Base-by-base conservation (phyloP, 2,113 vertebrate species). In the Pygathrix nemaeus region DNA sequence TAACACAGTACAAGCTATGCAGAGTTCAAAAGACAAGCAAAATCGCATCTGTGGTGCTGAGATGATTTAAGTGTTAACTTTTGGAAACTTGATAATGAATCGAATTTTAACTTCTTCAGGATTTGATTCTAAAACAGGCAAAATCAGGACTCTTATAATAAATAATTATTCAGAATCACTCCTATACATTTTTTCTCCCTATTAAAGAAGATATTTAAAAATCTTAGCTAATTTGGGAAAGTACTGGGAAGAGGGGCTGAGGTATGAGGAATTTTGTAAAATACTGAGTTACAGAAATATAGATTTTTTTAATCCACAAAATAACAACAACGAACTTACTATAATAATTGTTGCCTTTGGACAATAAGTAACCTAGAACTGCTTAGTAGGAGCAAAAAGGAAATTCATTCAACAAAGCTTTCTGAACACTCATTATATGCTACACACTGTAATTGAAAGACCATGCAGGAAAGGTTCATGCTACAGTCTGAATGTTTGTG, bases 291-390 rank as follows among this genome's bases (percentile, higher is more conserved):
- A 52, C 5, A 18, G 48, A 84, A 18, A 75, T 27, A 38, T 52
- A 40, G 81, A 23, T n/a, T 25, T 64, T 66, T 66, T 82, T 76
- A 87, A 73, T 95, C 32, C 32, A 73, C 27, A 93, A 70, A 79
- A 55, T 75, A 78, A 73, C 25, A 27, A 32, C 25, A 76, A 96
- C 3, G 64, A 43, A 88, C 2, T 84, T 93, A 90, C 45, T 90
- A 66, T 83, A 59, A 66, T 83, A 59, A 57, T 50, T 64, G 3
- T 20, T 82, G 32, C 16, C 70, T 86, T 76, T 96, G 45, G 73
- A 96, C 57, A 96, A 72, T 52, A 96, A 80, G 57, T 40, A 79
- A 84, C 73, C 40, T 72, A 79, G 30, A 90, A 68, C 27, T 80
- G n/a, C 11, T 90, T 68, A 45, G 73, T 93, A 61, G 32, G 45